These are phyloP conservation scores for Galleria mellonella DNA, from an alignment of 1,140 invertebrate genomes.

Conservation along the genomic window DNA sequence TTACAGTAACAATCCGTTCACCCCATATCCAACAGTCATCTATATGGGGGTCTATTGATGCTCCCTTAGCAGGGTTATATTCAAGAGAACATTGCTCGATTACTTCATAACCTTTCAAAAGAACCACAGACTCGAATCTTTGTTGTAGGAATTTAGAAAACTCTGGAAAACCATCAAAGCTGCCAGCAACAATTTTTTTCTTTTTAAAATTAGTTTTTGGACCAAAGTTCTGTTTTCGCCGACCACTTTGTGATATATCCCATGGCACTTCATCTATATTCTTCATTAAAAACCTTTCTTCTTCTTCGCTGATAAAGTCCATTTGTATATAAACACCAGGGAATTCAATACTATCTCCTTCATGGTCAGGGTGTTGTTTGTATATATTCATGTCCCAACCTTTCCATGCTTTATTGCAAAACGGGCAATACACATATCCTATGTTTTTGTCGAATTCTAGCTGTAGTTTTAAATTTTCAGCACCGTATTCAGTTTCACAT, in stretches of 20 bases:
- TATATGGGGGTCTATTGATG: slow-evolving; percentile 97
- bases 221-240: slow-evolving; percentile 98
- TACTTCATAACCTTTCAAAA: slow-evolving; percentile 86
- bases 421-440: slow-evolving; percentile 84
- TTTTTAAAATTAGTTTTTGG: slow-evolving; percentile 99
- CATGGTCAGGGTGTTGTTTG: slow-evolving; percentile 80
- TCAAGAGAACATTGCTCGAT: slow-evolving; percentile 98
- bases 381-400: slow-evolving; percentile 80
- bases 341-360: slow-evolving; percentile 75
- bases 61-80: slow-evolving; percentile 89
- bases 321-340: slow-evolving; percentile 83
- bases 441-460: slow-evolving; percentile 65
- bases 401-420: slow-evolving; percentile 83
- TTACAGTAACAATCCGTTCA: slow-evolving; percentile 95
- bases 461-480: slow-evolving; percentile 61
- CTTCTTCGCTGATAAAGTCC: slow-evolving; percentile 84
- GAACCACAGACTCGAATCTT: slow-evolving; percentile 79
- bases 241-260: slow-evolving; percentile 95
- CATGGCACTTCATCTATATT: slow-evolving; percentile 89
- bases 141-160: slow-evolving; percentile 89
- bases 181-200: slow-evolving; percentile 84
- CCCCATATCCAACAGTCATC: slow-evolving; percentile 99
- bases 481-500: slow-evolving; percentile 85
- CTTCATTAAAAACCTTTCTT: slow-evolving; percentile 81
- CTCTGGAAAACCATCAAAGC: slow-evolving; percentile 91